Evolutionary conservation across 2,113 vertebrate species (phyloP).

Genomic region (Hippoglossus stenolepis): DNA sequence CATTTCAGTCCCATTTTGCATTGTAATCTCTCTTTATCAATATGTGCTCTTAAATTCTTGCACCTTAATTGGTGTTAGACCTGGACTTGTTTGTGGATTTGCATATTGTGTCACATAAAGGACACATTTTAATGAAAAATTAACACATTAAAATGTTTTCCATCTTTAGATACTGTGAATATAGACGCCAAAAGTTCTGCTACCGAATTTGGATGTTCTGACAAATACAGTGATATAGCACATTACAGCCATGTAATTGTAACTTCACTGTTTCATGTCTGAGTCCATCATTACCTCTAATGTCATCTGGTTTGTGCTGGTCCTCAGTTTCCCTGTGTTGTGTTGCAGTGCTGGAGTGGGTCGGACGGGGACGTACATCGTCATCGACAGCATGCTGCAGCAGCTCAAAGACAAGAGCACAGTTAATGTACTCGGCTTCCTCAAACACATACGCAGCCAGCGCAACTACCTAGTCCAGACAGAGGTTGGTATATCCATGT

Average conservation of each 20-base stretch:
- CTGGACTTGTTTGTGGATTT: too few relatives aligned
- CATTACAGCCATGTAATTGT: neutral
- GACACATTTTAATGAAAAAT: too few relatives aligned
- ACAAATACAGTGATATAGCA: too few relatives aligned
- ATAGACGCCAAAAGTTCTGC: too few relatives aligned
- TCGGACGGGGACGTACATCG: slow-evolving; percentile 95
- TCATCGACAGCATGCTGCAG: slow-evolving; percentile 96
- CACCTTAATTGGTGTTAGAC: too few relatives aligned
- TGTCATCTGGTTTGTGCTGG: neutral
- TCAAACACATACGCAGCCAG: slow-evolving; percentile 97
- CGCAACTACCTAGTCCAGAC: slow-evolving; percentile 98
- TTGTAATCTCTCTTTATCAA: too few relatives aligned
- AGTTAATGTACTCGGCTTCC: slow-evolving; percentile 92
- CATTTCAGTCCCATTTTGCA: neutral
- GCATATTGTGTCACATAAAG: too few relatives aligned
- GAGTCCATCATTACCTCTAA: neutral
- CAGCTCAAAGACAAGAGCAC: slow-evolving; percentile 95
- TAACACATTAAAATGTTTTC: too few relatives aligned
- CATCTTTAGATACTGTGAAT: too few relatives aligned
- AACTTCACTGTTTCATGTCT: neutral
- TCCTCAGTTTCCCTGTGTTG: slow-evolving; percentile 1
- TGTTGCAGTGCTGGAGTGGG: slow-evolving; percentile 92
- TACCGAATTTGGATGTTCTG: too few relatives aligned
- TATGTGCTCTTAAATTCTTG: too few relatives aligned
- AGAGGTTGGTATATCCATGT: slow-evolving; percentile 83